Evolutionary conservation across 2,888 invertebrate genomes (phyloP), one percentile per base, ranked within the genome.

Genomic region (Lordiphosa fenestrarum): DNA sequence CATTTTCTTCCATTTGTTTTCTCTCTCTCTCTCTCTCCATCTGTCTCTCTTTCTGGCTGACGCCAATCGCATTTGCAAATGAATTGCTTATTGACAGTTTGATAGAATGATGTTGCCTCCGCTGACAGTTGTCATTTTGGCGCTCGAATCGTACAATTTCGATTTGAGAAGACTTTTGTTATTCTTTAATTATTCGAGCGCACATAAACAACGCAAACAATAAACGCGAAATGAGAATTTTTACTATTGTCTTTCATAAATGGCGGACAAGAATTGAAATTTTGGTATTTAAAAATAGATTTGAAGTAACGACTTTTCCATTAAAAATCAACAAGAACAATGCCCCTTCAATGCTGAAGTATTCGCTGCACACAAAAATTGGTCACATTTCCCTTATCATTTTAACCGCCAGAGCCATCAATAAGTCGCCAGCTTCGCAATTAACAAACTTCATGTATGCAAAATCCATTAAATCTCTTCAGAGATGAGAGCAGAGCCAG

Each of bases 21-120:
- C 49, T 53, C 48, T 56, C 10, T 47, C 47, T 19, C 46, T 56
- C 12, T 47, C 47, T 19, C 40, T 15, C 15, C 15, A 15, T 15
- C 15, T 15, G 15, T 15, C 15, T 15, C 15, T 2, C 15, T 60
- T 33, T 55, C 49, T 39, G 53, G 46, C 23, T 59, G 52, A 38
- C 55, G 53, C 64, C 71, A 62, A 63, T 62, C 65, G 65, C 75
- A 82, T 80, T 84, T 78, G 85, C 83, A 81, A 81, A 84, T 81
- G 85, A 81, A 84, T 82, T 78, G 83, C 83, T 84, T 84, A 81
- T 81, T 81, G 81, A 81, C 81, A 81, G 83, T 80, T 81, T 84
- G 85, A 81, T 81, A 73, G 80, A 78, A 75, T 66, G 84, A 65
- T 66, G 52, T 44, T 33, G 44, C 10, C 30, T 44, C 44, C 6